Conservation (phyloP, 2,888 invertebrate genomes). For the Euplexia lucipara region DNA sequence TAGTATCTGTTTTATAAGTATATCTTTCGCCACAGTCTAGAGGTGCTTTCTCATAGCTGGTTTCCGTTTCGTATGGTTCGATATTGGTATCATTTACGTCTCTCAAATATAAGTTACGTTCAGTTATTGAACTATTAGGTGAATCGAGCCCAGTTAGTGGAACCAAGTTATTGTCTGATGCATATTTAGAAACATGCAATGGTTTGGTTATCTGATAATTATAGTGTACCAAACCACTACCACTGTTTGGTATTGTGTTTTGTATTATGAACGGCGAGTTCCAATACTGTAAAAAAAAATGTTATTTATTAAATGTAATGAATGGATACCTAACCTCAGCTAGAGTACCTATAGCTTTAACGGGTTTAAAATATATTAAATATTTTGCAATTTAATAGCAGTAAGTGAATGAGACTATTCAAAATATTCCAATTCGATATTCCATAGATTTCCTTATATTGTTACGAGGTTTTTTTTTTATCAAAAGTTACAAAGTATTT, state of each 20-base stretch:
- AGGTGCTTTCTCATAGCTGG: too few species aligned
- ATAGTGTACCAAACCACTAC: background rate
- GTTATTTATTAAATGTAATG: background rate
- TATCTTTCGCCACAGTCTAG: too few species aligned
- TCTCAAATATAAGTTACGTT: slow-evolving; percentile 8
- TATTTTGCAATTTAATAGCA: too few species aligned
- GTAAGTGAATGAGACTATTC: too few species aligned
- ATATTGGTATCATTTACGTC: background rate
- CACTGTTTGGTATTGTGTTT: slow-evolving; percentile 10
- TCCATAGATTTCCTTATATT: too few species aligned
- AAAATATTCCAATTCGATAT: too few species aligned
- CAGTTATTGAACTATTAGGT: slow-evolving; percentile 8
- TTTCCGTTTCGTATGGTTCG: background rate
- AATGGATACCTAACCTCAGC: background rate
- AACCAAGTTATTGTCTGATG: slow-evolving; percentile 40
- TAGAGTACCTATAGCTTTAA: too few species aligned
- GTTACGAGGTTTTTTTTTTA: too few species aligned
- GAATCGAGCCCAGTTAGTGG: slow-evolving; percentile 43
- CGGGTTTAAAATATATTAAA: too few species aligned
- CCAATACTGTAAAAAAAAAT: slow-evolving; percentile 17
- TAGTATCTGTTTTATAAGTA: too few species aligned
- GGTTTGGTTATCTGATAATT: slow-evolving; percentile 21
- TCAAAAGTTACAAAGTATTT: too few species aligned
- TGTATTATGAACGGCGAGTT: background rate
- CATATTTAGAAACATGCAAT: background rate